Base-by-base conservation (phyloP, 2,797 vertebrate species). In the Pangasius macronema region DNA sequence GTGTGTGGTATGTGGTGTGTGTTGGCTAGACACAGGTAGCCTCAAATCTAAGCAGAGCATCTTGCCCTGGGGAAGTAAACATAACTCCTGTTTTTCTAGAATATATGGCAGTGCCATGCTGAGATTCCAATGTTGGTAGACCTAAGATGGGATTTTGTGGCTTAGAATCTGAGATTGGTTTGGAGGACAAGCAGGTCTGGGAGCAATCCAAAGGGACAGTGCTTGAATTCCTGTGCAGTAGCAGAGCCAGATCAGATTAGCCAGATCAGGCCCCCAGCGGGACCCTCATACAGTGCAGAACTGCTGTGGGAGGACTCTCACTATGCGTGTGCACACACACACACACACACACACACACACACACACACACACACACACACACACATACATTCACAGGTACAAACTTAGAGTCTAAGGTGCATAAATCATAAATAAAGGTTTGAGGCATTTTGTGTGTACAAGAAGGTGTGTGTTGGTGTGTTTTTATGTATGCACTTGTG, bases 281-380 rank as follows among this genome's bases (percentile, higher is more conserved):
- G 73, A 88, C 76, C 20, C 82, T 89, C 81, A 90, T 81, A 90
- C 79, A 88, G 88, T 89, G 83, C 87, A 87, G 72, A 84, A 89
- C 86, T 89, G 84, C 87, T 76, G 73, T 86, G 55, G 79, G 76
- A 88, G 83, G 46, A 84, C 85, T 83, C 72, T 22, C 49, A 73
- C 68, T 70, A 82, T 49, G 86, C 88, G 20, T 51, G 86, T 87
- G 16, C 83, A 59, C 87, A 51, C 82, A 55, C 80, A 24, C 55
- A 53, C 72, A 57, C 75, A 84, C 85, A 65, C 24, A 36, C 51
- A 83, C 30, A 57, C 55, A 53, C 72, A 57, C 75, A 84, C 85
- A 65, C 24, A 36, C 51, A 83, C 30, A 57, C 49, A 39, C 82
- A 57, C 89, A 49, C 82, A 59, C 80, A 24, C 61, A 59, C 70